Conservation (phyloP, 2,113 vertebrate genomes). For the Sphyrna mokarran region DNA sequence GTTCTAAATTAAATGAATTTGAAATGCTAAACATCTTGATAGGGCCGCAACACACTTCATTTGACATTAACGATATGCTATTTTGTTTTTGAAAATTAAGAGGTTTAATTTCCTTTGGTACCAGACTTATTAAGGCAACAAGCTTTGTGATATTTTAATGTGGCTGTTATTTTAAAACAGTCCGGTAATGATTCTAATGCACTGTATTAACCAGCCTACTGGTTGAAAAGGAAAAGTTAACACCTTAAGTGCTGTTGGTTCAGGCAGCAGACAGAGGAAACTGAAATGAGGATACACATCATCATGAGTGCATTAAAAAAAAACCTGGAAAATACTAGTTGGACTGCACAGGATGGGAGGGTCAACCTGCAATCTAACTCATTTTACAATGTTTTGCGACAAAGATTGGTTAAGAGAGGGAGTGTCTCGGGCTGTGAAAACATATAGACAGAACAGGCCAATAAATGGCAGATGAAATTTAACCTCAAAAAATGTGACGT, state of each 20-base stretch:
- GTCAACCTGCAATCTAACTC: not conserved
- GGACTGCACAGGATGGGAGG: not conserved
- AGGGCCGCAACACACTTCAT: not conserved
- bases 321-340: not conserved
- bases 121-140: not conserved
- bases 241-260: not conserved
- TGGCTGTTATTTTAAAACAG: conserved; percentile 1
- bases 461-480: too few relatives aligned
- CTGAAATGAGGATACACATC: not conserved
- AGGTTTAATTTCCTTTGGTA: conserved; percentile 30
- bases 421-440: too few relatives aligned
- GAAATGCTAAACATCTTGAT: conserved; percentile 18
- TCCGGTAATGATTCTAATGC: not conserved
- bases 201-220: not conserved
- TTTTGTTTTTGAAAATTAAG: conserved; percentile 26
- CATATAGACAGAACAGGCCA: too few relatives aligned
- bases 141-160: not conserved
- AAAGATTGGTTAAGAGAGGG: too few relatives aligned
- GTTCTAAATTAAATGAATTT: conserved; percentile 30
- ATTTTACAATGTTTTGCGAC: not conserved
- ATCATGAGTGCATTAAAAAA: not conserved
- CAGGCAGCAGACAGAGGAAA: not conserved
- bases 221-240: not conserved
- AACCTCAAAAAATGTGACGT: too few relatives aligned
- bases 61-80: not conserved